phyloP scores from a whole-genome alignment of 2,888 invertebrate genomes.

The Tipula confusa region DNA sequence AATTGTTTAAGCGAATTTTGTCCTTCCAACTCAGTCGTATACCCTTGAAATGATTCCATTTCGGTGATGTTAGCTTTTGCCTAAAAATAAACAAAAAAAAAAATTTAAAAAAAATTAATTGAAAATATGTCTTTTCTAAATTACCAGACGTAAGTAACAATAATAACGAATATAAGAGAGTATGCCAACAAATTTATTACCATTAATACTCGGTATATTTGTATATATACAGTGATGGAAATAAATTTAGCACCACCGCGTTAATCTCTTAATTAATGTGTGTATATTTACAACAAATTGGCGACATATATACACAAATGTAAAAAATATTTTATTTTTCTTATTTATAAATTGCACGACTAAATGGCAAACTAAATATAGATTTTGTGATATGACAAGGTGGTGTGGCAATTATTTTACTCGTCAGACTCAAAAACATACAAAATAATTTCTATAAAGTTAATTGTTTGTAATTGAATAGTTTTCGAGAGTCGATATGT shows the following conservation, averaged over 20 bases:
- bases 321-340: neutral
- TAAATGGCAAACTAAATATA: neutral
- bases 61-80: conserved; percentile 98
- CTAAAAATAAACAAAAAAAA: conserved; percentile 56
- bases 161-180: conserved; percentile 15
- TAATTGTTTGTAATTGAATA: too few relatives aligned
- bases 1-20: conserved; percentile 98
- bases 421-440: neutral
- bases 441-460: too few relatives aligned
- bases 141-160: conserved; percentile 21
- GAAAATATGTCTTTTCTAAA: neutral
- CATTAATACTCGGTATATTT: neutral
- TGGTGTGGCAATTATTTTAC: neutral
- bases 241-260: neutral
- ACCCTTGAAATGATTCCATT: conserved; percentile 99
- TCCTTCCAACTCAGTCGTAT: conserved; percentile 96
- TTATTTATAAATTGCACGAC: neutral
- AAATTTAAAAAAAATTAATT: conserved; percentile 13
- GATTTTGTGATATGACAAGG: neutral
- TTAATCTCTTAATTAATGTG: neutral
- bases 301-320: neutral
- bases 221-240: neutral
- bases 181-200: conserved; percentile 27
- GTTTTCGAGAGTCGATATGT: too few relatives aligned
- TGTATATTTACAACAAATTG: neutral